Conservation (phyloP, 2,888 invertebrate species). For the Quadroppia sp. region DNA sequence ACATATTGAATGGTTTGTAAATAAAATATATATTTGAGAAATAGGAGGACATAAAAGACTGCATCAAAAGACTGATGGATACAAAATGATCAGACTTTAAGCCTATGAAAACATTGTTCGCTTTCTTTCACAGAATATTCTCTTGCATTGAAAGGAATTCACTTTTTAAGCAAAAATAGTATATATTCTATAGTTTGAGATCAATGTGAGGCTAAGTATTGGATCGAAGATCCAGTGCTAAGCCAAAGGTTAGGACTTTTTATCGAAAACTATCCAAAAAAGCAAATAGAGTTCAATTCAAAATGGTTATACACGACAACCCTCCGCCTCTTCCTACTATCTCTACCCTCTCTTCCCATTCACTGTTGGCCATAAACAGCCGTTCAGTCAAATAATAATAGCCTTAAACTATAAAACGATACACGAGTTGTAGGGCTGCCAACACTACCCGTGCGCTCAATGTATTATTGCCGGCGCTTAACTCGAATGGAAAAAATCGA, state of each 20-base stretch:
- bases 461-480: not conserved
- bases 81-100: not conserved
- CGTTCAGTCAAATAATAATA: not conserved
- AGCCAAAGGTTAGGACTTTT: slow-evolving; percentile 15
- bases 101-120: not conserved
- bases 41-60: no score
- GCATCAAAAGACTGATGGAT: not conserved
- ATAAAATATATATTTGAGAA: not conserved
- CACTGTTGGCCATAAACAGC: no score
- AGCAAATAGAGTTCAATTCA: slow-evolving; percentile 20
- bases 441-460: not conserved
- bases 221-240: not conserved
- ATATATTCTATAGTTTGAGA: no score
- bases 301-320: not conserved
- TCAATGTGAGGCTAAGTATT: no score
- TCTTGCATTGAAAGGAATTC: not conserved
- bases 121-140: slow-evolving; percentile 1
- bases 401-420: slow-evolving; percentile 30
- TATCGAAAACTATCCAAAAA: not conserved
- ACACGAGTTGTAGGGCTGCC: not conserved
- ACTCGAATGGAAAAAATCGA: not conserved
- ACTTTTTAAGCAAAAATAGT: not conserved
- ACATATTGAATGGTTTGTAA: not conserved
- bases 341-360: no score
- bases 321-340: not conserved